Evolutionary conservation across 2,113 vertebrate genomes (phyloP).

Genomic region (Rhea americana): DNA sequence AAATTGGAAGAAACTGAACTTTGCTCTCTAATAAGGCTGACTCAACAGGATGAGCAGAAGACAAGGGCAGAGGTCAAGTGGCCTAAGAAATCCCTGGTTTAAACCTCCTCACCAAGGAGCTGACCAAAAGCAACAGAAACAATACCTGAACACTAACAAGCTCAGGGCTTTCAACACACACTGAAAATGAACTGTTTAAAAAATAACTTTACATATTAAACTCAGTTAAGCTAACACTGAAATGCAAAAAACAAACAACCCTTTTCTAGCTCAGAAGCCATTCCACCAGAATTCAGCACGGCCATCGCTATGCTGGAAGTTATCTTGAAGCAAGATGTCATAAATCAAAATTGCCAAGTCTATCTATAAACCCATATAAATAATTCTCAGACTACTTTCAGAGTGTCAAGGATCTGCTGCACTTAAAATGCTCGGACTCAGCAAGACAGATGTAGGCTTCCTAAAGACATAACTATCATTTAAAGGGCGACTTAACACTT

Average conservation of each 20-base stretch:
- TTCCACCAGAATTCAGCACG: neutral
- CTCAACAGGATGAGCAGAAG: constrained; percentile 21
- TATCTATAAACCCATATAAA: neutral
- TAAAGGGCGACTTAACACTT: neutral
- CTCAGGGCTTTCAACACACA: neutral
- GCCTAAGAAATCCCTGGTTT: neutral
- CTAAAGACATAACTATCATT: neutral
- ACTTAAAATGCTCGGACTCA: neutral
- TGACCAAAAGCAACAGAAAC: constrained; percentile 6
- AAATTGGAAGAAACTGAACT: constrained; percentile 25
- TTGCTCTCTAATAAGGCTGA: constrained; percentile 15
- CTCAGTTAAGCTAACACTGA: neutral
- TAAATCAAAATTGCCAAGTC: neutral
- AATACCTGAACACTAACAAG: constrained; percentile 10
- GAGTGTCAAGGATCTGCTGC: neutral
- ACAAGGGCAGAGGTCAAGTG: constrained; percentile 4
- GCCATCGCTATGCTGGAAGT: neutral
- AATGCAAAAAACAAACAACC: neutral
- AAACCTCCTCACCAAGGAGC: neutral
- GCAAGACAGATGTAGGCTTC: neutral
- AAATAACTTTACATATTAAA: neutral
- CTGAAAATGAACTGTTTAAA: neutral
- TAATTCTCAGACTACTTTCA: neutral
- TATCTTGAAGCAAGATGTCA: neutral
- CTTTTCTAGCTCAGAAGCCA: neutral